Evolutionary conservation across 2,113 vertebrate species (phyloP), one percentile per base, ranked within the genome.

Genomic region (Struthio camelus): DNA sequence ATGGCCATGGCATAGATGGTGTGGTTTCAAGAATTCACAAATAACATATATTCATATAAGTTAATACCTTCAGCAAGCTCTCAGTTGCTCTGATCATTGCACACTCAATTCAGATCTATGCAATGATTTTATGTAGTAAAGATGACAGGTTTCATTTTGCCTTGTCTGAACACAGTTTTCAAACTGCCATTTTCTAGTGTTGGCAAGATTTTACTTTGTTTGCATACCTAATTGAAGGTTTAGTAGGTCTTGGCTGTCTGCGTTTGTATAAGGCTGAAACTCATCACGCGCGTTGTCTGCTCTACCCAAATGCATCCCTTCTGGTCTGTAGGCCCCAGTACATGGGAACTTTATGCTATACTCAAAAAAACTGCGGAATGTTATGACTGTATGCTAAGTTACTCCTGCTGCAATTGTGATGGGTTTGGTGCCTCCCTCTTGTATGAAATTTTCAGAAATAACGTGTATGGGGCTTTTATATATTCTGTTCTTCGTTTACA

Each of bases 101-200:
- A 66, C 24, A 42, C 36, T 65, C 38, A 66, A 42, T 66, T 25
- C 64, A 40, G 40, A 42, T 28, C 38, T 50, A 25, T 50, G 44
- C 16, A 50, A 70, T 11, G 32, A 24, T 70, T 34, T 70, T 34
- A 32, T 70, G 30, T 70, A 34, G 48, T 15, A 50, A 50, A 70
- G 44, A 70, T 34, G 32, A 50, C 48, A 48, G 28, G 20, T 70
- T 70, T 34, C 20, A 34, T 8, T 34, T 44, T n/a, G n/a, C n/a
- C n/a, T n/a, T n/a, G n/a, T 46, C 48, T 70, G 44, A 70, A 50
- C 14, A 50, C 46, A 65, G 40, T 28, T 14, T 24, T 38, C 54
- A 34, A 67, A 11, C 22, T 73, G n/a, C 18, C 1, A 2, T 50
- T 87, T 76, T 50, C 50, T 40, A 0, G 0, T 23, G 14, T 6